phyloP scores from a whole-genome alignment of 35 echinoderm and acorn worm species.

The Ophiothrix spiculata region DNA sequence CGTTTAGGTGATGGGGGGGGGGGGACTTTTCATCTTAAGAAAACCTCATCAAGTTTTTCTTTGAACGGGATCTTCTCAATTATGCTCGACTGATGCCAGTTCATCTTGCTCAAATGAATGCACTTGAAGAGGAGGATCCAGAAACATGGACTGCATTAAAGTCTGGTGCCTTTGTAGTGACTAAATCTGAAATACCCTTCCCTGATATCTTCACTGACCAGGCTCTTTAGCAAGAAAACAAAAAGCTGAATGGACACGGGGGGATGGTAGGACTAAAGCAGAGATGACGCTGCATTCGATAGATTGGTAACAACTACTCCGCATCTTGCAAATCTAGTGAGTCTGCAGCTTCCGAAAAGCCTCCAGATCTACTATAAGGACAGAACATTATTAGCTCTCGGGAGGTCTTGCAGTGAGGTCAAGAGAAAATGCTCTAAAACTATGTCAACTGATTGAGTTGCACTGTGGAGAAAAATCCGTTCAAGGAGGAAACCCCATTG shows the following conservation, averaged over 20 bases:
- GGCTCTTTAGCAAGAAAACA: constrained; percentile 5
- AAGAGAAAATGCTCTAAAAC: constrained; percentile 27
- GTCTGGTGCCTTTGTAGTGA: constrained; percentile 3
- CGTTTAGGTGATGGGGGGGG: constrained; percentile 37
- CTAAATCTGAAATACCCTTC: constrained; percentile 31
- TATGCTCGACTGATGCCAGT: constrained; percentile 48
- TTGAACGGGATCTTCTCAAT: constrained; percentile 29
- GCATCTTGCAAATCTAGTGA: too few species aligned
- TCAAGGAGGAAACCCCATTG: neutral
- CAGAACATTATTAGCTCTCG: constrained; percentile 40
- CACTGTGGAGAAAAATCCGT: constrained; percentile 41
- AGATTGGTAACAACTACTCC: constrained; percentile 23
- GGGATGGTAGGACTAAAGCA: constrained; percentile 19
- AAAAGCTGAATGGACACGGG: constrained; percentile 19
- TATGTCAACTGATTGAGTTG: constrained; percentile 33
- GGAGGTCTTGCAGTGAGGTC: constrained; percentile 28
- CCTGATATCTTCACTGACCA: constrained; percentile 22
- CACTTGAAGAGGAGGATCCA: constrained; percentile 19
- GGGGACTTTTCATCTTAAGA: constrained; percentile 30
- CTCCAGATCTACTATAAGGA: too few species aligned
- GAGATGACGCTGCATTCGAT: constrained; percentile 18
- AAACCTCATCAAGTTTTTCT: constrained; percentile 33
- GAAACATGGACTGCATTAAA: constrained; percentile 14
- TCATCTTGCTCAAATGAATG: constrained; percentile 46
- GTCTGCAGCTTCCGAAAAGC: too few species aligned